Percentiles rank a stretch among this genome's conserved stretches.
Evolutionary conservation across 2,888 invertebrate species (phyloP).

Genomic region (Nomada goodeniana): DNA sequence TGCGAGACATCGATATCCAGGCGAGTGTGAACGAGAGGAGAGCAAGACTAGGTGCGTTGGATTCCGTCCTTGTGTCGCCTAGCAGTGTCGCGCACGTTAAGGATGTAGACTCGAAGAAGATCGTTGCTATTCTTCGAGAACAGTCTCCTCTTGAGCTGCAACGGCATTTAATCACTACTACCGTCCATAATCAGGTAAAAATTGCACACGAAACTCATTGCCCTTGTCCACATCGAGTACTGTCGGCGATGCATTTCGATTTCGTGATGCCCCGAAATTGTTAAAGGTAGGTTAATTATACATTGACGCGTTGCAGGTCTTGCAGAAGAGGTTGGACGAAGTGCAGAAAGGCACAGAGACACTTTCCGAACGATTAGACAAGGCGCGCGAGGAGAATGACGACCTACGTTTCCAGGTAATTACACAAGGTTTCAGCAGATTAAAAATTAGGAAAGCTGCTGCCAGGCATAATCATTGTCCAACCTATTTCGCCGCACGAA

Average conservation of each 20-base stretch:
- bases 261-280: too few species aligned
- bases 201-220: not conserved
- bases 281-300: too few species aligned
- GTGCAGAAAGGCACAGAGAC: constrained; percentile 88
- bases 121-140: constrained; percentile 93
- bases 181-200: constrained; percentile 93
- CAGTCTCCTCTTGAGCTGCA: constrained; percentile 93
- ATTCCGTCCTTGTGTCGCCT: constrained; percentile 89
- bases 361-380: constrained; percentile 89
- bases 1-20: constrained; percentile 71
- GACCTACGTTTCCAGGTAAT: constrained; percentile 92
- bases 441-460: not conserved
- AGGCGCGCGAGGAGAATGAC: constrained; percentile 91
- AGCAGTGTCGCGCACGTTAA: constrained; percentile 87
- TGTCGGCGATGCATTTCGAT: too few species aligned
- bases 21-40: constrained; percentile 78
- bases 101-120: constrained; percentile 90
- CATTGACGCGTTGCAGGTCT: constrained; percentile 86
- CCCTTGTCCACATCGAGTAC: too few species aligned
- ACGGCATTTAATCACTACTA: constrained; percentile 92
- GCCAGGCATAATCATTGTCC: not conserved
- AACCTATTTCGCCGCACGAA: not conserved
- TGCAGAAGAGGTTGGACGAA: constrained; percentile 90
- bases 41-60: constrained; percentile 87
- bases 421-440: not conserved